phyloP scores from a whole-genome alignment of 2,113 vertebrate species.

The Melanostigma gelatinosum region DNA sequence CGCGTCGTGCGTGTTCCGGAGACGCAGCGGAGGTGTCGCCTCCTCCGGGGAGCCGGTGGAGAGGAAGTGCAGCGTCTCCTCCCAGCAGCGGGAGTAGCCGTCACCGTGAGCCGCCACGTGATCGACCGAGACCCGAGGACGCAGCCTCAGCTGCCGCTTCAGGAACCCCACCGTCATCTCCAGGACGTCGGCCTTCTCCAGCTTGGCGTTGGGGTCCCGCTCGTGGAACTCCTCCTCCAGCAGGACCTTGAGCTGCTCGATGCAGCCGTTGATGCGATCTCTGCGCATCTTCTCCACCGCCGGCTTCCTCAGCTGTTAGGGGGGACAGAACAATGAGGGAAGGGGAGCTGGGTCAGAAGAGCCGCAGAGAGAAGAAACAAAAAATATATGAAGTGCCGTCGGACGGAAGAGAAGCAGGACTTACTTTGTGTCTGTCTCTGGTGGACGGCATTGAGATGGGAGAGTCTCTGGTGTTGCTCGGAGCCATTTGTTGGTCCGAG shows the following conservation, averaged over 20 bases:
- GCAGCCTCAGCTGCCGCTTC: slow-evolving; percentile 41
- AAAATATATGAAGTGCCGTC: background rate
- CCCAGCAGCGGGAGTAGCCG: background rate
- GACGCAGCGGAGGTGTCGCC: too few relatives aligned
- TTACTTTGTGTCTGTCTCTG: slow-evolving; percentile 5
- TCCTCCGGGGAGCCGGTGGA: background rate
- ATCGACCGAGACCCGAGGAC: too few relatives aligned
- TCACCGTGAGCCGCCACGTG: background rate
- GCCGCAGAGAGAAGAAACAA: too few relatives aligned
- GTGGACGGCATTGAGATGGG: background rate
- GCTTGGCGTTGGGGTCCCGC: slow-evolving; percentile 84
- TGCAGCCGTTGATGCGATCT: slow-evolving; percentile 82
- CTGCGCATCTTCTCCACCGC: slow-evolving; percentile 87
- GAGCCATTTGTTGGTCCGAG: background rate
- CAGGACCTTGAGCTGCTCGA: slow-evolving; percentile 79
- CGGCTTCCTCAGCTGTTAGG: slow-evolving; percentile 83
- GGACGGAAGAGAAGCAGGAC: background rate
- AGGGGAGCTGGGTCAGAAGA: too few relatives aligned
- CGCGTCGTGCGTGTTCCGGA: background rate
- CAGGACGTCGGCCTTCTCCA: slow-evolving; percentile 86
- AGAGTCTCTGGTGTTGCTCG: background rate
- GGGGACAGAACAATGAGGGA: background rate
- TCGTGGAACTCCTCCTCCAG: slow-evolving; percentile 85
- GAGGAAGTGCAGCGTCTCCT: background rate
- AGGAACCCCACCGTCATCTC: slow-evolving; percentile 86